Conservation (phyloP, 2,113 vertebrate genomes). For the Trematomus loennbergii region DNA sequence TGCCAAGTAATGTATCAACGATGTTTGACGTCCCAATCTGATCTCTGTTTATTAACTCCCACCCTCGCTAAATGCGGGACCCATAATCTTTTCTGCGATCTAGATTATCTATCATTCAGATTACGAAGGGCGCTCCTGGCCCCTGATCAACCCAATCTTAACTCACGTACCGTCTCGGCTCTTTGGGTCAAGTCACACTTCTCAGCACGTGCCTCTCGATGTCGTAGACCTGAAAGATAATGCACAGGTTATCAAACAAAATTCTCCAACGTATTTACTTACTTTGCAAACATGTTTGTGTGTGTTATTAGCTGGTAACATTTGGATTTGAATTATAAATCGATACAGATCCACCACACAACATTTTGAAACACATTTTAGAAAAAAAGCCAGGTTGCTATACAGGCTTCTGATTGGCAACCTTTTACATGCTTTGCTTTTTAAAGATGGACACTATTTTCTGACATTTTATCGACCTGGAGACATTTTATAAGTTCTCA, state of each 20-base stretch:
- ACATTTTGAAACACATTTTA: too few species aligned
- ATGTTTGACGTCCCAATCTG: slow-evolving; percentile 11
- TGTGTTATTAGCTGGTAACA: background rate
- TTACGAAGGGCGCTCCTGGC: slow-evolving; percentile 46
- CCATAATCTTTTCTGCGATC: slow-evolving; percentile 44
- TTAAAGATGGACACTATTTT: too few species aligned
- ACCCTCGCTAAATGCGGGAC: background rate
- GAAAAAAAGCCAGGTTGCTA: too few species aligned
- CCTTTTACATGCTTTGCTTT: slow-evolving; percentile 7
- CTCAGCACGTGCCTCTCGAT: slow-evolving; percentile 33
- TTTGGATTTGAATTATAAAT: background rate
- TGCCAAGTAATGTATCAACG: background rate
- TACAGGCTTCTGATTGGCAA: background rate
- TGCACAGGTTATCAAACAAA: slow-evolving; percentile 21
- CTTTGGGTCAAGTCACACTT: slow-evolving; percentile 38
- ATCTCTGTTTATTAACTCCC: slow-evolving; percentile 15
- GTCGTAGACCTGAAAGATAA: slow-evolving; percentile 39
- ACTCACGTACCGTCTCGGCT: slow-evolving; percentile 24
- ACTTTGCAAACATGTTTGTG: background rate
- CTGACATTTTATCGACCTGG: too few species aligned
- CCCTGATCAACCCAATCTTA: slow-evolving; percentile 51
- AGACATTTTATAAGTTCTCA: too few species aligned
- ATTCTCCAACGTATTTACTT: background rate
- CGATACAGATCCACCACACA: background rate
- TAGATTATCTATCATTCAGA: slow-evolving; percentile 69